These are phyloP conservation scores for Calidris pugnax DNA, from an alignment of 2,113 vertebrate species.

Conservation along the genomic window DNA sequence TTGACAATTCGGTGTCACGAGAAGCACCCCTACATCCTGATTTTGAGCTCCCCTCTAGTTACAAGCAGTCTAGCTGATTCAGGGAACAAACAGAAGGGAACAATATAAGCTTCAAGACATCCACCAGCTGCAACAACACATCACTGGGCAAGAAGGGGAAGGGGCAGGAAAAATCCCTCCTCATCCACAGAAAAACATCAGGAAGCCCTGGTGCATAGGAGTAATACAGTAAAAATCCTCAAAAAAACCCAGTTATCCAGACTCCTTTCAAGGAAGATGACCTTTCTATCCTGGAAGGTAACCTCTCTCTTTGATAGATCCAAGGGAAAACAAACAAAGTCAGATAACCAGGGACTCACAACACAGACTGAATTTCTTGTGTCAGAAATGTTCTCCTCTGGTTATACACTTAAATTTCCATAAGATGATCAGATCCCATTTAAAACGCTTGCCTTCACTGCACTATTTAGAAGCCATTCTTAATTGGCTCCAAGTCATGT, in stretches of 20 bases:
- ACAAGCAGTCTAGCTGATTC: neutral
- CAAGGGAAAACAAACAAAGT: neutral
- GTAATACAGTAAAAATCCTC: neutral
- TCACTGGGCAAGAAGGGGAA: neutral
- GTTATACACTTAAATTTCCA: neutral
- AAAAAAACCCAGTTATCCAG: neutral
- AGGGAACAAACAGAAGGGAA: neutral
- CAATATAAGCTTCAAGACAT: neutral
- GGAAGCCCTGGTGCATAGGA: neutral
- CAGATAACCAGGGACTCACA: neutral
- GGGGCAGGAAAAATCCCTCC: neutral
- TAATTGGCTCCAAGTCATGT: neutral
- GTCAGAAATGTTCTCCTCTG: neutral
- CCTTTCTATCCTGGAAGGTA: neutral
- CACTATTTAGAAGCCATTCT: neutral
- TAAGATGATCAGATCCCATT: neutral
- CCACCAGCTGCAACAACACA: neutral
- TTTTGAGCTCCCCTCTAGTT: neutral
- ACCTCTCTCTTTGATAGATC: neutral
- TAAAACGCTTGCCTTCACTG: neutral
- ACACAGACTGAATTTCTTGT: neutral
- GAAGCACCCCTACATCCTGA: neutral
- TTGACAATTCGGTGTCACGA: fast-evolving
- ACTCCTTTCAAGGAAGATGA: neutral
- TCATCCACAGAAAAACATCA: neutral